Percentiles rank a stretch among this genome's conserved stretches.
Conservation (phyloP, 2,888 invertebrate genomes). For the Belgica antarctica region DNA sequence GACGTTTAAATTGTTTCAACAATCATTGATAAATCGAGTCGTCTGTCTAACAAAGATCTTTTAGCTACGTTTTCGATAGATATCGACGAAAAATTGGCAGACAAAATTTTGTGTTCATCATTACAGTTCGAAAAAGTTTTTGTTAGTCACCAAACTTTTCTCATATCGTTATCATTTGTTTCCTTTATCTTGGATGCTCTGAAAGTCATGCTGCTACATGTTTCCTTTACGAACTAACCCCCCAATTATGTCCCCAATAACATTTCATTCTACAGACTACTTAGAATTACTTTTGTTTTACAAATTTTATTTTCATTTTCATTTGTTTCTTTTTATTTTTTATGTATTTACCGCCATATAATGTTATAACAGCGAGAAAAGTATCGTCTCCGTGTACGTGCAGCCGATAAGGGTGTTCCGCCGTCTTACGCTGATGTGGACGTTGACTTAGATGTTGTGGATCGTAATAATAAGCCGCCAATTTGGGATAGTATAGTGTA, state of each 20-base stretch:
- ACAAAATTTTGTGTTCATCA: no score
- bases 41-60: no score
- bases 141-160: neutral
- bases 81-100: conserved; percentile 2
- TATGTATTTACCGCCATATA: conserved; percentile 40
- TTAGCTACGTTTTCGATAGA: no score
- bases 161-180: neutral
- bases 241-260: neutral
- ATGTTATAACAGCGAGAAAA: conserved; percentile 74
- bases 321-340: conserved; percentile 32
- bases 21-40: no score
- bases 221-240: neutral
- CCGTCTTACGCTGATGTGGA: conserved; percentile 93
- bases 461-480: conserved; percentile 97
- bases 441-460: conserved; percentile 97
- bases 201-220: conserved; percentile 20
- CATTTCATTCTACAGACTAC: conserved; percentile 15
- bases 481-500: conserved; percentile 93
- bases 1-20: no score
- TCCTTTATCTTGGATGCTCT: conserved; percentile 14
- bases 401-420: conserved; percentile 90
- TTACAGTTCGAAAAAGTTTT: no score
- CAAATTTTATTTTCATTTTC: conserved; percentile 38
- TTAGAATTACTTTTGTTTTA: conserved; percentile 23
- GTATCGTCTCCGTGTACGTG: conserved; percentile 94